A percentile compares a stretch with the other conserved stretches of the same genome.
phyloP scores from a whole-genome alignment of 1,140 invertebrate genomes.

The Araneus ventricosus region DNA sequence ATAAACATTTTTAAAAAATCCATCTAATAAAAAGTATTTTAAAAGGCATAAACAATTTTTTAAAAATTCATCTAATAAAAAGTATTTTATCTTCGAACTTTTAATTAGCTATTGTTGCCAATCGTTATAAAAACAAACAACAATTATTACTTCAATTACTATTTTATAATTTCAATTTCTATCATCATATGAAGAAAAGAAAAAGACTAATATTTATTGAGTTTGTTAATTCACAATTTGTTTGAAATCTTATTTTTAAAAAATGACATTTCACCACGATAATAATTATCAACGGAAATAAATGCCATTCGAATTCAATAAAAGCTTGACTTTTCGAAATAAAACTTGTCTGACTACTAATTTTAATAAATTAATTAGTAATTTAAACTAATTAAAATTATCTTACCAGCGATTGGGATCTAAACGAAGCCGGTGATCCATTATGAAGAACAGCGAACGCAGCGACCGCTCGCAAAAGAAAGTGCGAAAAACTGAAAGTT shows the following conservation, averaged over 20 bases:
- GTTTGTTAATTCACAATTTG: not conserved
- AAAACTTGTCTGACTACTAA: not conserved
- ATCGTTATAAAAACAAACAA: too few relatives aligned
- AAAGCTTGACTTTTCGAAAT: not conserved
- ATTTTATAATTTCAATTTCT: too few relatives aligned
- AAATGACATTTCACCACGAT: not conserved
- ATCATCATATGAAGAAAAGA: too few relatives aligned
- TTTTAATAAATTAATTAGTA: not conserved
- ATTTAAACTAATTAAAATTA: not conserved
- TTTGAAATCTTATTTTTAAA: not conserved
- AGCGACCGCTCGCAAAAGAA: not conserved
- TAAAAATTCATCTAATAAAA: too few relatives aligned
- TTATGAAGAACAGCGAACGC: not conserved
- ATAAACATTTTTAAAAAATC: too few relatives aligned
- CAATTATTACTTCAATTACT: too few relatives aligned
- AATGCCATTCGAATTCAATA: not conserved
- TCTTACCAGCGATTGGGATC: not conserved
- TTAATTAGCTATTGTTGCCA: too few relatives aligned
- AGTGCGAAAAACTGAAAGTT: not conserved
- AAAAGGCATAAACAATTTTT: too few relatives aligned
- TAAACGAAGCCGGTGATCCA: not conserved
- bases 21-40: too few relatives aligned
- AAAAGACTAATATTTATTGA: too few relatives aligned
- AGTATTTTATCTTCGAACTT: too few relatives aligned
- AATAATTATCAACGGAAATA: not conserved